A percentile compares a stretch with the other conserved stretches of the same genome.
Conservation (phyloP, 2,888 invertebrate genomes). For the Hypercompe scribonia region DNA sequence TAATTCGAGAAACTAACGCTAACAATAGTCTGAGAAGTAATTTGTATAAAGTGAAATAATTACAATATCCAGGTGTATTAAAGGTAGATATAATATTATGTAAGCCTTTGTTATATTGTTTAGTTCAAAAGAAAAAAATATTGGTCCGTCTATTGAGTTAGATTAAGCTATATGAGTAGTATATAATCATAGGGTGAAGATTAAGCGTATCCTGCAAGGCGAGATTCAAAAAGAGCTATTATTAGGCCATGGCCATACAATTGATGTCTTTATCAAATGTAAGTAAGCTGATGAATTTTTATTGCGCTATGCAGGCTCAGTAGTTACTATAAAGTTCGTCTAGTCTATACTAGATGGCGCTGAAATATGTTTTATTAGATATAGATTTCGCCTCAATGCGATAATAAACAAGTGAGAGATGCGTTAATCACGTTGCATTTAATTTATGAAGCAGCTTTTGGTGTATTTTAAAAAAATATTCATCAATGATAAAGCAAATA, state of each 20-base stretch:
- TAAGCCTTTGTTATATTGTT: background rate
- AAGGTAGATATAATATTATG: background rate
- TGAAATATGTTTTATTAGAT: background rate
- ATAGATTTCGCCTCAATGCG: background rate
- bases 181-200: background rate
- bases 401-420: conserved; percentile 3
- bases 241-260: background rate
- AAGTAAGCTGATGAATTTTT: background rate
- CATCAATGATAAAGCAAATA: background rate
- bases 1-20: background rate
- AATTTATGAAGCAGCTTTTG: conserved; percentile 16
- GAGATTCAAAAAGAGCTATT: background rate
- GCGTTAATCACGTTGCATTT: conserved; percentile 32
- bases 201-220: background rate
- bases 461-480: conserved; percentile 2
- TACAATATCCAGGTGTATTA: background rate
- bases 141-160: background rate
- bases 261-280: background rate
- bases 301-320: background rate
- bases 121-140: too few species aligned
- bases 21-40: background rate
- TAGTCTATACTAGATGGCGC: background rate
- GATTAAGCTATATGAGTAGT: background rate
- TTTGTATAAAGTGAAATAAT: background rate
- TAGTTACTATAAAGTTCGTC: background rate